phyloP scores from a whole-genome alignment of 2,797 vertebrate genomes.

The Poeciliopsis turneri region DNA sequence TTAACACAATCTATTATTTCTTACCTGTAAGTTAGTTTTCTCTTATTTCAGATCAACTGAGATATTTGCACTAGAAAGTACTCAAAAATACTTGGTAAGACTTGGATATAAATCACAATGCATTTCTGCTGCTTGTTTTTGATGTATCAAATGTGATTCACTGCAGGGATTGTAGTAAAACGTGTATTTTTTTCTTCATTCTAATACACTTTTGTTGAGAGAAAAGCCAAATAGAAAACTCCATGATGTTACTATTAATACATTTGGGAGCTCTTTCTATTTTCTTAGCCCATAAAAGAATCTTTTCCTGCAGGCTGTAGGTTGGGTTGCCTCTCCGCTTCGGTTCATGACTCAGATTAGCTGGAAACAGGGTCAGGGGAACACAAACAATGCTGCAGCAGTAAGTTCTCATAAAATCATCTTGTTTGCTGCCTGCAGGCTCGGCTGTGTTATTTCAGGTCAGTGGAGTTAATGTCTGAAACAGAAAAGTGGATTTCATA shows the following conservation, averaged over 20 bases:
- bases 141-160: not conserved
- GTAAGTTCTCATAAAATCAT: not conserved
- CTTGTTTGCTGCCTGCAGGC: not conserved
- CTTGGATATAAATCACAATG: too few species aligned
- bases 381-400: constrained; percentile 1
- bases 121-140: too few species aligned
- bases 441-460: not conserved
- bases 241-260: not conserved
- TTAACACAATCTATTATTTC: too few species aligned
- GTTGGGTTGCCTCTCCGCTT: not conserved
- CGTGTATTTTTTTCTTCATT: not conserved
- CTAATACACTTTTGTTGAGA: not conserved
- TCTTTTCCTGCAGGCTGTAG: not conserved
- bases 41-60: too few species aligned
- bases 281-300: not conserved
- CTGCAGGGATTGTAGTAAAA: not conserved
- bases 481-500: not conserved
- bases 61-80: too few species aligned
- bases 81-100: too few species aligned
- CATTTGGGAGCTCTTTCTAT: not conserved
- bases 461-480: not conserved
- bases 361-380: constrained; percentile 4
- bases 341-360: not conserved
- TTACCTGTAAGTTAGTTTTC: too few species aligned
- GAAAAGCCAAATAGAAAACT: not conserved